Evolutionary conservation across 1,140 invertebrate genomes (phyloP).

Genomic region (Diabrotica virgifera): DNA sequence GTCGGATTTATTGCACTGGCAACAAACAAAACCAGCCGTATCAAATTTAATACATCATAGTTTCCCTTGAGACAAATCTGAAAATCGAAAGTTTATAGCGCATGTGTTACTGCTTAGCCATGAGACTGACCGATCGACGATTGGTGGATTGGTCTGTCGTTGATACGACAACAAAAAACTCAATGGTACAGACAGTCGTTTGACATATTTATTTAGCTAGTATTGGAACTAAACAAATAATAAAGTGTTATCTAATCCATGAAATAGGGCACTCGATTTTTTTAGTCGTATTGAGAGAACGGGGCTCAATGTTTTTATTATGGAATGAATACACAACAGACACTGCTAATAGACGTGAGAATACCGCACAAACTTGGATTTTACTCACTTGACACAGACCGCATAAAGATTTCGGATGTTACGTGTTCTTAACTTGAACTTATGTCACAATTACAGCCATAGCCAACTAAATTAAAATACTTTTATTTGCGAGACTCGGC

Average conservation of each 20-base stretch:
- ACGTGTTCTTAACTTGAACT: neutral
- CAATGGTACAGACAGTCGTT: too few relatives aligned
- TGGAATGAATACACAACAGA: too few relatives aligned
- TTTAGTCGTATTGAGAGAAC: too few relatives aligned
- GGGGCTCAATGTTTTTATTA: too few relatives aligned
- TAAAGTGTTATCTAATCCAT: too few relatives aligned
- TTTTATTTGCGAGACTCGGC: conserved; percentile 18
- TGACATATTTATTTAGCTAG: too few relatives aligned
- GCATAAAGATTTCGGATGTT: neutral
- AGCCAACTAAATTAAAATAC: conserved; percentile 5
- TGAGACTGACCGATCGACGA: too few relatives aligned
- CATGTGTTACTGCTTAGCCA: too few relatives aligned
- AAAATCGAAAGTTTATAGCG: neutral
- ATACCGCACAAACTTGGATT: neutral
- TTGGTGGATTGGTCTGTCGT: too few relatives aligned
- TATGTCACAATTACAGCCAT: neutral
- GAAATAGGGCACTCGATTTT: too few relatives aligned
- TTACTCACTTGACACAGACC: neutral
- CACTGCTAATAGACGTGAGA: neutral
- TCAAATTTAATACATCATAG: conserved; percentile 5
- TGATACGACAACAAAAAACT: too few relatives aligned
- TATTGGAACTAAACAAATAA: too few relatives aligned
- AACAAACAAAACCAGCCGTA: neutral
- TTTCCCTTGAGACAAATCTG: neutral
- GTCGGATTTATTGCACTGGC: neutral